Base-by-base conservation (phyloP, 2,888 invertebrate genomes). In the Drosophila acutilabella region DNA sequence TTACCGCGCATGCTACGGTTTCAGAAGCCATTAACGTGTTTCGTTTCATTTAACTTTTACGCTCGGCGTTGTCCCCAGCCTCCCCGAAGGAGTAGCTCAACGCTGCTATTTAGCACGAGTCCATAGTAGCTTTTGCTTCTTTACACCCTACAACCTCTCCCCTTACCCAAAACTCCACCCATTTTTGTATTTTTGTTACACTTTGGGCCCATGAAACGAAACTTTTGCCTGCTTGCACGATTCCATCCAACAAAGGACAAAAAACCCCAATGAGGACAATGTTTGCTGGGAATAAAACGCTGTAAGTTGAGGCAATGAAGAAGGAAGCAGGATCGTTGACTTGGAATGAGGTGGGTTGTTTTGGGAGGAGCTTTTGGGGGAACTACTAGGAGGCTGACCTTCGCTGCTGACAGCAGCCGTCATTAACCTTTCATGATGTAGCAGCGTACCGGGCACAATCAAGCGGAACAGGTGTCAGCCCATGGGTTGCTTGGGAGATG, bases 21-120 rank as follows among this genome's bases (percentile, higher is more conserved):
- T 78, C 72, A 71, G 74, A 86, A 87, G 81, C 89, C 85, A 86
- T 86, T 89, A 86, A 86, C 89, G 85, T 86, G 85, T 89, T 86
- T 89, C 85, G 87, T 86, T 89, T 86, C 85, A 86, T 86, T 86
- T 86, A 86, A 86, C 87, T 86, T 86, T 89, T 89, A 86, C 89
- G 85, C 85, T 88, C 87, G 62, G 81, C 73, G 74, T 64, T 84
- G 69, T 76, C 72, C 85, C 79, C 81, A 67, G 57, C 56, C 67
- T 64, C 64, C 71, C 62, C 44, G 60, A 58, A 56, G 56, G 57
- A 58, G 54, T 26, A 65, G 64, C 59, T 47, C 66, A 70, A 60
- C 58, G 54, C 71, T 78, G 84, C 83, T 88, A 84, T 84, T 84
- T 86, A 84, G 88, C 78, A 86, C 85, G 61, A 62, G 69, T 47